Percentiles rank a stretch among this genome's conserved stretches.
These are phyloP conservation scores for Drosophila infuscata DNA, from an alignment of 2,888 invertebrate genomes.

Conservation along the genomic window DNA sequence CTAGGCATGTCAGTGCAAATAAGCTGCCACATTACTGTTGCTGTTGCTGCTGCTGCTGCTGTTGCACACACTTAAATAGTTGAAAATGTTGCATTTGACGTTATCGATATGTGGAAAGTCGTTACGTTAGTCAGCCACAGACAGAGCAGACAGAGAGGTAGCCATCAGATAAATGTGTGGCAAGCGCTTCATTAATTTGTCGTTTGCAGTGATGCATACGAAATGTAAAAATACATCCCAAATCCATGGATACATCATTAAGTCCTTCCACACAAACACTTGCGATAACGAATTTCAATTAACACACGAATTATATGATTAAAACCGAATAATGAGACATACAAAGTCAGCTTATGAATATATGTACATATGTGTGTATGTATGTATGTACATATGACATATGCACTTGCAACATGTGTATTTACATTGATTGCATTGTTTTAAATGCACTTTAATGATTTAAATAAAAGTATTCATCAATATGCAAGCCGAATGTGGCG, in stretches of 20 bases:
- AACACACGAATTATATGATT: constrained; percentile 59
- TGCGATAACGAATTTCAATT: constrained; percentile 59
- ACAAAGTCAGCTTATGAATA: constrained; percentile 16
- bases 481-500: constrained; percentile 27
- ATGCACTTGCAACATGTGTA: constrained; percentile 1
- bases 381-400: neutral
- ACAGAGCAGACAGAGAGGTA: constrained; percentile 27
- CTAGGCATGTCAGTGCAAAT: constrained; percentile 30
- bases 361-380: neutral
- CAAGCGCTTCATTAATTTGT: constrained; percentile 73
- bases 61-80: constrained; percentile 38
- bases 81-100: constrained; percentile 59
- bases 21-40: constrained; percentile 30
- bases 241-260: constrained; percentile 57
- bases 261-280: constrained; percentile 8
- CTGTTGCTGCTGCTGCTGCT: constrained; percentile 24
- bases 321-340: neutral
- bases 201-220: constrained; percentile 71
- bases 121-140: neutral
- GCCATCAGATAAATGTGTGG: constrained; percentile 46
- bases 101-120: constrained; percentile 62
- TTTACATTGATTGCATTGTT: constrained; percentile 5
- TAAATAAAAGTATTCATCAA: constrained; percentile 53
- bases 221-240: constrained; percentile 28
- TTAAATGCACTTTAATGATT: constrained; percentile 50